Percentiles rank a stretch among this genome's conserved stretches.
Conservation (phyloP, 2,888 invertebrate genomes). For the Odontothrips loti region DNA sequence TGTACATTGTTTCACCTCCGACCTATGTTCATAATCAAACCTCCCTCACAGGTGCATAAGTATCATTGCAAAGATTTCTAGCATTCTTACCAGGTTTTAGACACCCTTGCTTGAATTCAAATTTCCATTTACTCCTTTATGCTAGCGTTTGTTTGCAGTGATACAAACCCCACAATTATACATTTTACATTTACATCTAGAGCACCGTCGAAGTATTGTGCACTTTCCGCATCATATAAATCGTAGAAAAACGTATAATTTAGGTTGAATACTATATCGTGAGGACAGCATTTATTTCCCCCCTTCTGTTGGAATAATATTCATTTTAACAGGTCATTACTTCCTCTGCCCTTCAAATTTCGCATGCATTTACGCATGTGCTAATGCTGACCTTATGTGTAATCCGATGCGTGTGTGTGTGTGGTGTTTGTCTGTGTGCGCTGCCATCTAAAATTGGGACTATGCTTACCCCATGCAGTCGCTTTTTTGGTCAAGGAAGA, state of each 20-base stretch:
- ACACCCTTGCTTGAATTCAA: neutral
- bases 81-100: no score
- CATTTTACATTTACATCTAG: no score
- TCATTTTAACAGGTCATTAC: neutral
- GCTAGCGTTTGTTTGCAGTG: neutral
- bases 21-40: neutral
- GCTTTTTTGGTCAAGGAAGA: neutral
- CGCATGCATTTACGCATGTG: slow-evolving; percentile 18
- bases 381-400: slow-evolving; percentile 3
- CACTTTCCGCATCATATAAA: no score
- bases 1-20: neutral
- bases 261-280: no score
- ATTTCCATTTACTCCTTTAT: neutral
- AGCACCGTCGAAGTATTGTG: no score
- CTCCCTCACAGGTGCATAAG: neutral
- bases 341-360: neutral
- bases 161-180: neutral
- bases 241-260: no score
- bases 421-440: neutral
- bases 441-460: neutral
- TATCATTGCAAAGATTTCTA: neutral
- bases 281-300: no score
- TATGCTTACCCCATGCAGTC: neutral
- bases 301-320: neutral
- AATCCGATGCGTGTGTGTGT: slow-evolving; percentile 15